Percentiles rank a stretch among this genome's conserved stretches.
These are phyloP conservation scores for Latrodectus elegans DNA, from an alignment of 2,888 invertebrate genomes.

Conservation along the genomic window DNA sequence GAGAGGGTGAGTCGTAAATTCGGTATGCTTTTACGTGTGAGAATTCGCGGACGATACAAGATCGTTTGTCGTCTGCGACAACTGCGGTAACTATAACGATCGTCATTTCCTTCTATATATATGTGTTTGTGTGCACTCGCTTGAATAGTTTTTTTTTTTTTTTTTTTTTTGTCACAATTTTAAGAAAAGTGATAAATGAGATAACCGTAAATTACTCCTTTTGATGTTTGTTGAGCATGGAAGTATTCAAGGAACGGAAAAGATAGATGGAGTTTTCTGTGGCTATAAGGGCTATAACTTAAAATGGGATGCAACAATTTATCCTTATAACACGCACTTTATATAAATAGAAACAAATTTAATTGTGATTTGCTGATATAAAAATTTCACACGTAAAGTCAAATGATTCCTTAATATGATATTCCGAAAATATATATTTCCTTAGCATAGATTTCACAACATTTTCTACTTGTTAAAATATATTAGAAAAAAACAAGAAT, in stretches of 20 bases:
- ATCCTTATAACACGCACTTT: too few relatives aligned
- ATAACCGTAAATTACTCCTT: background rate
- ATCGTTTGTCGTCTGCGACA: constrained; percentile 65
- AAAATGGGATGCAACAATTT: too few relatives aligned
- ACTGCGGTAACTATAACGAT: constrained; percentile 43
- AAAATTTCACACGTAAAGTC: too few relatives aligned
- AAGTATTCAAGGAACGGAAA: background rate
- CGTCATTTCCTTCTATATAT: constrained; percentile 25
- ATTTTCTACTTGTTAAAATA: too few relatives aligned
- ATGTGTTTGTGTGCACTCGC: constrained; percentile 18
- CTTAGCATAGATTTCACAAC: too few relatives aligned
- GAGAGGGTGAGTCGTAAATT: constrained; percentile 44
- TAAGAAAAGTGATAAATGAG: background rate
- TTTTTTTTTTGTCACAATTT: background rate
- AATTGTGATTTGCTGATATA: too few relatives aligned
- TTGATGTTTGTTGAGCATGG: background rate
- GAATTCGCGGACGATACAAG: constrained; percentile 57
- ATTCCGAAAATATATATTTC: too few relatives aligned
- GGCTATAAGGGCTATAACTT: too few relatives aligned
- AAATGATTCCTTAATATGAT: too few relatives aligned
- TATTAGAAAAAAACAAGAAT: too few relatives aligned
- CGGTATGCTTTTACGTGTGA: constrained; percentile 52
- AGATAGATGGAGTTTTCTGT: too few relatives aligned
- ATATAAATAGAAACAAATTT: too few relatives aligned
- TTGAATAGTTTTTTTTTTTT: constrained; percentile 28